Conservation (phyloP, 1,140 invertebrate species). For the Heliconius himera region DNA sequence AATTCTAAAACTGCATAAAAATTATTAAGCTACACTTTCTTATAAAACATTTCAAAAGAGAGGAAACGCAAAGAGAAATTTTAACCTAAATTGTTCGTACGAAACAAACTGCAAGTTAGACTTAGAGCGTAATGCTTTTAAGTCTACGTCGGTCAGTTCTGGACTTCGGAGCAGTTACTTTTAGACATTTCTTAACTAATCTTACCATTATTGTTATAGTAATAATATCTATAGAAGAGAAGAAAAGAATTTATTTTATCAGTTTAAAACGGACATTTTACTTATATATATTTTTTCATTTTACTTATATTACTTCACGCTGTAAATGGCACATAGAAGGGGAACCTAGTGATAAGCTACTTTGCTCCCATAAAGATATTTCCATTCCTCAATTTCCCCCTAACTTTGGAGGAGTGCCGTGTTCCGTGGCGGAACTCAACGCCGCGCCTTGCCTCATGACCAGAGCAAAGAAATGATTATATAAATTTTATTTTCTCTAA, state of each 20-base stretch:
- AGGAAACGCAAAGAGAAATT: not conserved
- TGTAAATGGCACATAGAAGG: not conserved
- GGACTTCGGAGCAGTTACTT: slow-evolving; percentile 15
- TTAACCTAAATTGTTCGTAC: slow-evolving; percentile 10
- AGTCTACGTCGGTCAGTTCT: slow-evolving; percentile 29
- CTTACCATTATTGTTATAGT: not conserved
- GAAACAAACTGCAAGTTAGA: slow-evolving; percentile 21
- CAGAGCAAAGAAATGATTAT: too few species aligned
- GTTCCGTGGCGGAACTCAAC: too few species aligned
- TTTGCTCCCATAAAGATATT: not conserved
- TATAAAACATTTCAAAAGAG: not conserved
- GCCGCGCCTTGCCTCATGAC: too few species aligned
- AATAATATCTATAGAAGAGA: not conserved
- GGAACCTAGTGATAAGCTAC: not conserved
- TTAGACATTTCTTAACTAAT: slow-evolving; percentile 24
- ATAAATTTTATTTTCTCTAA: too few species aligned
- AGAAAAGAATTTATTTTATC: not conserved
- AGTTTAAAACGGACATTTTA: not conserved
- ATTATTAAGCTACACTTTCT: not conserved
- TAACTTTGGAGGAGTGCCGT: not conserved
- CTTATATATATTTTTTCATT: not conserved
- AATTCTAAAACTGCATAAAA: not conserved
- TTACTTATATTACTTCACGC: not conserved
- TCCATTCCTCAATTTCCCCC: not conserved
- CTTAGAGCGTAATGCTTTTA: slow-evolving; percentile 27